Percentiles rank a stretch among this genome's conserved stretches.
Conservation (phyloP, 2,113 vertebrate species). For the Danio rerio region DNA sequence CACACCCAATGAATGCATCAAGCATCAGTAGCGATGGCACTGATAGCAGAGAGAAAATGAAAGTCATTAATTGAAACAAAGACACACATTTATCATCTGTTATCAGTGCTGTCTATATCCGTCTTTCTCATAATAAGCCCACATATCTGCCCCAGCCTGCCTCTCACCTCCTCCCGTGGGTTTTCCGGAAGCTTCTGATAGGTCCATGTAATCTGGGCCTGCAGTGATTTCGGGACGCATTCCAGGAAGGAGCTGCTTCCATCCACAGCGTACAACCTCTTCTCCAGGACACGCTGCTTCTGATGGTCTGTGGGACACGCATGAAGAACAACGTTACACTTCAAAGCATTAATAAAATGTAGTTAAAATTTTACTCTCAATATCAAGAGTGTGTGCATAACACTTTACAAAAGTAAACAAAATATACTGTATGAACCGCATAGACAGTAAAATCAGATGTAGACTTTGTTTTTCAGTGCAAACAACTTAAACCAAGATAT, state of each 20-base stretch:
- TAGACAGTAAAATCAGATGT: no score
- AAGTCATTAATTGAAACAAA: conserved; percentile 18
- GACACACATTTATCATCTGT: conserved; percentile 21
- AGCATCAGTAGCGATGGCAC: neutral
- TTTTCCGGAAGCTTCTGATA: conserved; percentile 81
- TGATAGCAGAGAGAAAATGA: neutral
- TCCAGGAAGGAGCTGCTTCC: conserved; percentile 92
- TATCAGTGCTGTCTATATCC: neutral
- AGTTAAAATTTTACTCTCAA: no score
- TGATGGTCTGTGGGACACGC: conserved; percentile 79
- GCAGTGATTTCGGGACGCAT: conserved; percentile 93
- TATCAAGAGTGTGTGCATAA: no score
- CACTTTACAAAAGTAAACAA: no score
- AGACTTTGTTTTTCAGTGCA: no score
- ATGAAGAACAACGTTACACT: conserved; percentile 44
- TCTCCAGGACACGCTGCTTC: conserved; percentile 80
- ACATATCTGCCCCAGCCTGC: neutral
- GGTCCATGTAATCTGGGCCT: conserved; percentile 89
- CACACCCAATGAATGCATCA: neutral
- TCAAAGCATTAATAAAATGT: no score
- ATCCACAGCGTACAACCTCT: conserved; percentile 89
- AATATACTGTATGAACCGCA: no score
- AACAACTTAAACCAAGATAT: no score
- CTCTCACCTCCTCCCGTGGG: conserved; percentile 82
- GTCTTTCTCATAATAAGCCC: neutral